Percentiles rank a stretch among this genome's conserved stretches.
Evolutionary conservation across 1,140 invertebrate species (phyloP).

Genomic region (Wiebesia pumilae): DNA sequence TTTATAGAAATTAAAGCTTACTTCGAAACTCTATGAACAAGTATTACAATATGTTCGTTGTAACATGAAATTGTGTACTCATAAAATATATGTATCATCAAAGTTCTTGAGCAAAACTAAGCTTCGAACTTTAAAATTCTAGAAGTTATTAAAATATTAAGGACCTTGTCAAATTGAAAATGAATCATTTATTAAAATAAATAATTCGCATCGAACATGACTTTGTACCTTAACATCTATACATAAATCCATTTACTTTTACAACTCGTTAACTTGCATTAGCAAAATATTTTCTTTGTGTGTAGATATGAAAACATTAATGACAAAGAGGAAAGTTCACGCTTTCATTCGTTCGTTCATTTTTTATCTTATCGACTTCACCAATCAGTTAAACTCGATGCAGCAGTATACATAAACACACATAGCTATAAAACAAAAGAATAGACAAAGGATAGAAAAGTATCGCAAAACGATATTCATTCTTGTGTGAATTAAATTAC

Average conservation of each 20-base stretch:
- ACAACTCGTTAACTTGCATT: background rate
- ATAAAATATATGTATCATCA: background rate
- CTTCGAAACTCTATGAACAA: too few species aligned
- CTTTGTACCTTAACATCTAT: background rate
- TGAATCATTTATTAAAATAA: background rate
- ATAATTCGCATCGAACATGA: background rate
- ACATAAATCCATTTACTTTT: background rate
- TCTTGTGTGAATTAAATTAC: conserved; percentile 21
- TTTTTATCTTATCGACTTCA: conserved; percentile 4
- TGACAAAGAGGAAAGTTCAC: conserved; percentile 1
- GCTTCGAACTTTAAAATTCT: background rate
- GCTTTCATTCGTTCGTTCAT: conserved; percentile 16
- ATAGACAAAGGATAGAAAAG: background rate
- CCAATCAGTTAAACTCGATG: background rate
- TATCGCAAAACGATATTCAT: background rate
- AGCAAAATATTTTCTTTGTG: background rate
- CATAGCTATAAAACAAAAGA: background rate
- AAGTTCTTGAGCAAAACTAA: background rate
- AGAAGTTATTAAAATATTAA: background rate
- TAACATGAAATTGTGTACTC: background rate
- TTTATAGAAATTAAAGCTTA: too few species aligned
- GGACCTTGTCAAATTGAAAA: background rate
- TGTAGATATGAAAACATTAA: background rate
- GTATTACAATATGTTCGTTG: too few species aligned
- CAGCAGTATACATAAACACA: background rate